Evolutionary conservation across 1,140 invertebrate genomes (phyloP), one percentile per base, ranked within the genome.

Genomic region (Dryas iulia): DNA sequence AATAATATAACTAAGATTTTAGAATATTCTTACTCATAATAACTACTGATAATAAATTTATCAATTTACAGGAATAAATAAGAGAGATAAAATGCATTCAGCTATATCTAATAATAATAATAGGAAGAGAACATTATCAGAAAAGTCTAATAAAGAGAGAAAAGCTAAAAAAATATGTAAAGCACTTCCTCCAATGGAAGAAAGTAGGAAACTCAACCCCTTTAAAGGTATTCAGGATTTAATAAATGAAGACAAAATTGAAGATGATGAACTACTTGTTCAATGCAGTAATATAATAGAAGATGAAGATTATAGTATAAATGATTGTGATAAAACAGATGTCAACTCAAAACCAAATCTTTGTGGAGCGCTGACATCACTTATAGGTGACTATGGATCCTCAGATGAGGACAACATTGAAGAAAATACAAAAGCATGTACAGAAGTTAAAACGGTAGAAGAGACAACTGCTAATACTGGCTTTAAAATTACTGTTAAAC

Each of bases 361-460:
- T 25, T 94, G 92, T 82, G 90, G 90, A 71, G 92, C 93, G 23
- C 81, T 94, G 62, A 84, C 87, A 53, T 90, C 86, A 63, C 82
- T 94, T 28, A 93, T 94, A 60, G 87, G 84, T 71, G 86, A 92
- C 62, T 94, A 94, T 88, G 87, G 84, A 47, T 92, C 92, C 31
- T 90, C 89, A 64, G 92, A 92, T 82, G 92, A 93, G 60, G 90
- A 92, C 60, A 80, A 53, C 33, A 84, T 52, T 23, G n/a, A 65
- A 54, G 28, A 59, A 52, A 35, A 73, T 30, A 73, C 59, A 54
- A 75, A 54, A 23, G 18, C 3, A 14, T 14, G 10, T 47, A 47
- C 2, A 14, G 39, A 47, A 21, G 14, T 8, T 47, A 47, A 47
- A 47, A 47, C 2, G 5, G 0, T 14, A 8, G 7, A 47, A 21